These are phyloP conservation scores for Ailurus styani DNA, from an alignment of 2,113 vertebrate species.

Conservation along the genomic window DNA sequence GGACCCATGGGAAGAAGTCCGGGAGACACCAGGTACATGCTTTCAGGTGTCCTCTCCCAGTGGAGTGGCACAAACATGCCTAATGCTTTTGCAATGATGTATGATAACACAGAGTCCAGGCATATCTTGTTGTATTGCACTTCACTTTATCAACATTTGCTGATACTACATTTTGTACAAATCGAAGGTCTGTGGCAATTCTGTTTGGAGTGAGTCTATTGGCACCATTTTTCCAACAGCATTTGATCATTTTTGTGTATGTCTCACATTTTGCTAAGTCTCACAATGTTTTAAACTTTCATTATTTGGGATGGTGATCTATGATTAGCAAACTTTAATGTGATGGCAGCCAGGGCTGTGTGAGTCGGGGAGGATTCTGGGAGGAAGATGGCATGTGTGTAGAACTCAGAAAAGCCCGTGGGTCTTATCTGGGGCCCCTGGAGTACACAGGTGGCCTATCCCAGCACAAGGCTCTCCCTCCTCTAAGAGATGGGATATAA, in stretches of 20 bases:
- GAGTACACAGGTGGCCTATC: neutral
- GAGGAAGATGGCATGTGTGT: neutral
- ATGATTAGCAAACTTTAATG: neutral
- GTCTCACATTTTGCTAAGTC: neutral
- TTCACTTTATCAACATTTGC: neutral
- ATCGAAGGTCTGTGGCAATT: neutral
- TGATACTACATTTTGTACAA: neutral
- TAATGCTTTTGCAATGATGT: neutral
- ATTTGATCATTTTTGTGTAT: neutral
- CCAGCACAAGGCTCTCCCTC: neutral
- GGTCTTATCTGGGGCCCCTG: neutral
- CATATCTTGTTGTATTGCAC: neutral
- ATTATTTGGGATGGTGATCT: neutral
- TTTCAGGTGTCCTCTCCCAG: neutral
- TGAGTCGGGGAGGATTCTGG: neutral
- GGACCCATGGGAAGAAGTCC: neutral
- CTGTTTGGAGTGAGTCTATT: neutral
- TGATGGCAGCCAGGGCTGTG: neutral
- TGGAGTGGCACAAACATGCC: neutral
- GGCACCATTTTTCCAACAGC: neutral
- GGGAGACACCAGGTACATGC: neutral
- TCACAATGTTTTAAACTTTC: neutral
- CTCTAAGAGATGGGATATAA: conserved; percentile 79
- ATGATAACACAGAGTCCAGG: neutral
- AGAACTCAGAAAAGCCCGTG: neutral